Conservation (phyloP, 2,888 invertebrate genomes). For the Argynnis bischoffii region DNA sequence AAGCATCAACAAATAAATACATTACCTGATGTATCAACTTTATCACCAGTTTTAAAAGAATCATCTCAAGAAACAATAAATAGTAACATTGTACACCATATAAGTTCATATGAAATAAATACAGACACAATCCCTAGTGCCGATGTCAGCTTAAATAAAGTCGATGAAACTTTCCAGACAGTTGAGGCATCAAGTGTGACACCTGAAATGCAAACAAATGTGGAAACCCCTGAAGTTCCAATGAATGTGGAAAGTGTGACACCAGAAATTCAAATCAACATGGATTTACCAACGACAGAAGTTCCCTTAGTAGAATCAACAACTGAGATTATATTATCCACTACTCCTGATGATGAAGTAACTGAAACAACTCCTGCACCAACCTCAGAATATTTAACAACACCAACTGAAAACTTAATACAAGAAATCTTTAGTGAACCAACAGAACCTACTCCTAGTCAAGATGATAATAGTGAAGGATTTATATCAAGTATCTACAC, state of each 20-base stretch:
- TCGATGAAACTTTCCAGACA: background rate
- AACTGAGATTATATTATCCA: constrained; percentile 35
- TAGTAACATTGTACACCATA: background rate
- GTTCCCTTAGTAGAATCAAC: constrained; percentile 34
- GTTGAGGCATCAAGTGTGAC: background rate
- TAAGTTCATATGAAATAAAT: background rate
- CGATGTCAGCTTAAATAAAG: background rate
- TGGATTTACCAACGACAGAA: constrained; percentile 35
- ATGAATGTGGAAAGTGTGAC: background rate
- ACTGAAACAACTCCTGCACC: constrained; percentile 14
- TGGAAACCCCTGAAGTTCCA: background rate
- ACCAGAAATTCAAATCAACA: constrained; percentile 17
- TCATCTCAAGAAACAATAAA: constrained; percentile 4
- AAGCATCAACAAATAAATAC: constrained; percentile 11
- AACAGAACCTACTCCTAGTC: constrained; percentile 35
- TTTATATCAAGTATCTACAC: constrained; percentile 64
- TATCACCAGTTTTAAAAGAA: background rate
- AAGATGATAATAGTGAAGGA: constrained; percentile 43
- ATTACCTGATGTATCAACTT: constrained; percentile 7
- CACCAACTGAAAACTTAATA: constrained; percentile 31
- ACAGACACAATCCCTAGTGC: constrained; percentile 9
- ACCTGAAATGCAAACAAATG: constrained; percentile 1
- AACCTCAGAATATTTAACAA: constrained; percentile 16
- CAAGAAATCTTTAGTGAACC: constrained; percentile 40
- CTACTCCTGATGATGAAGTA: constrained; percentile 40